These are phyloP conservation scores for Arnoldichthys spilopterus DNA, from an alignment of 2,797 vertebrate genomes.

Conservation along the genomic window DNA sequence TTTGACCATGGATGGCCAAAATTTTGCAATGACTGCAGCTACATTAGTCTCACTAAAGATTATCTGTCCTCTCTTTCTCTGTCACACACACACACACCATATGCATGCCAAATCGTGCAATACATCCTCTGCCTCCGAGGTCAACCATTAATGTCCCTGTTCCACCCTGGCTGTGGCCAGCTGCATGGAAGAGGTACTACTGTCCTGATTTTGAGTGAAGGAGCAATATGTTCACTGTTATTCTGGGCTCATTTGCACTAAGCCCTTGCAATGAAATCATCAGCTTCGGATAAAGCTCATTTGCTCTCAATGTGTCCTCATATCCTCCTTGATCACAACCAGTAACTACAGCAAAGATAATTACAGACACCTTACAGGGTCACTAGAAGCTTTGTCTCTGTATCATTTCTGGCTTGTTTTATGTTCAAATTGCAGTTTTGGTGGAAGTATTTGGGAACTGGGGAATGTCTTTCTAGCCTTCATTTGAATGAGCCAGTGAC, in stretches of 20 bases:
- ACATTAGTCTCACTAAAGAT: background rate
- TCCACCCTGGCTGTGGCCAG: conserved; percentile 69
- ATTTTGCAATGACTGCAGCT: no score
- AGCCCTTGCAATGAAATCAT: conserved; percentile 75
- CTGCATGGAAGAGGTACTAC: conserved; percentile 70
- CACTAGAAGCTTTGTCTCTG: conserved; percentile 45
- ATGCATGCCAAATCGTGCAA: background rate
- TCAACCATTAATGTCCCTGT: conserved; percentile 74
- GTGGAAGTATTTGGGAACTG: conserved; percentile 3
- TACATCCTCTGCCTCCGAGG: conserved; percentile 64
- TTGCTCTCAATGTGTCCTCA: conserved; percentile 75
- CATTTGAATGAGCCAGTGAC: conserved; percentile 27
- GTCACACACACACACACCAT: background rate
- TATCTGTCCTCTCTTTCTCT: background rate
- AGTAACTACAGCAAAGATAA: conserved; percentile 62
- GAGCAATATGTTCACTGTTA: conserved; percentile 82
- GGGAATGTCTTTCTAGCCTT: conserved; percentile 29
- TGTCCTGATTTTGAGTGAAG: conserved; percentile 67
- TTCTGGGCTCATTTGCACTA: conserved; percentile 81
- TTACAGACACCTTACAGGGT: conserved; percentile 43
- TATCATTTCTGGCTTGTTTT: conserved; percentile 31
- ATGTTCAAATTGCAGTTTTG: conserved; percentile 16
- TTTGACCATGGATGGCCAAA: no score
- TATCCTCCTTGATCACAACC: conserved; percentile 64
- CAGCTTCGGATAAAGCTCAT: conserved; percentile 78